A percentile compares a stretch with the other conserved stretches of the same genome.
Conservation (phyloP, 2,113 vertebrate genomes). For the Elachura formosa region DNA sequence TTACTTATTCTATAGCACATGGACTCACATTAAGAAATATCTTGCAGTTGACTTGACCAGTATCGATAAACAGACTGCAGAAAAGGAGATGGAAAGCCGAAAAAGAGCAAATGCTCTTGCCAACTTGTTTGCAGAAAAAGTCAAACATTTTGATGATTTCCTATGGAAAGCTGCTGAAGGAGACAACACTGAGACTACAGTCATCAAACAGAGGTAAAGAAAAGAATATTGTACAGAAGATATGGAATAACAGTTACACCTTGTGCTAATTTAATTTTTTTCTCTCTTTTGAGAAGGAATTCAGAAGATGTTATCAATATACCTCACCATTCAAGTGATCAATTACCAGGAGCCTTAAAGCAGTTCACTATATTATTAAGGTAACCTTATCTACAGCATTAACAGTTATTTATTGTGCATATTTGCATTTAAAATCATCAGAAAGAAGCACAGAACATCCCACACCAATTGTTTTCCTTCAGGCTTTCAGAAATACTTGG, state of each 20-base stretch:
- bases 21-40: not conserved
- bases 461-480: not conserved
- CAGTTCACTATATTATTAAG: slow-evolving; percentile 85
- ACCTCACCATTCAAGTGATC: slow-evolving; percentile 33
- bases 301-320: slow-evolving; percentile 55
- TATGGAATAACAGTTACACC: not conserved
- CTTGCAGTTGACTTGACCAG: slow-evolving; percentile 90
- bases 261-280: not conserved
- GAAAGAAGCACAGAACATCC: not conserved
- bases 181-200: not conserved
- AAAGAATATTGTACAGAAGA: not conserved
- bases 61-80: slow-evolving; percentile 80
- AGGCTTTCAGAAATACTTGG: not conserved
- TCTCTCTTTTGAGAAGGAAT: slow-evolving; percentile 18
- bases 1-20: not conserved
- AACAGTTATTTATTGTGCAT: rapidly evolving
- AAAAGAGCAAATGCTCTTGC: slow-evolving; percentile 76
- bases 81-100: slow-evolving; percentile 78
- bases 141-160: slow-evolving; percentile 77
- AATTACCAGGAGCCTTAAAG: slow-evolving; percentile 75
- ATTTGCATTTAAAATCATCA: not conserved
- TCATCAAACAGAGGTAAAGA: slow-evolving; percentile 53
- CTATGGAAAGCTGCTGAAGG: slow-evolving; percentile 78
- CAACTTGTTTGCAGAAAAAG: slow-evolving; percentile 80
- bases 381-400: slow-evolving; percentile 62